phyloP scores from a whole-genome alignment of 2,113 vertebrate species.

The Gavialis gangeticus region DNA sequence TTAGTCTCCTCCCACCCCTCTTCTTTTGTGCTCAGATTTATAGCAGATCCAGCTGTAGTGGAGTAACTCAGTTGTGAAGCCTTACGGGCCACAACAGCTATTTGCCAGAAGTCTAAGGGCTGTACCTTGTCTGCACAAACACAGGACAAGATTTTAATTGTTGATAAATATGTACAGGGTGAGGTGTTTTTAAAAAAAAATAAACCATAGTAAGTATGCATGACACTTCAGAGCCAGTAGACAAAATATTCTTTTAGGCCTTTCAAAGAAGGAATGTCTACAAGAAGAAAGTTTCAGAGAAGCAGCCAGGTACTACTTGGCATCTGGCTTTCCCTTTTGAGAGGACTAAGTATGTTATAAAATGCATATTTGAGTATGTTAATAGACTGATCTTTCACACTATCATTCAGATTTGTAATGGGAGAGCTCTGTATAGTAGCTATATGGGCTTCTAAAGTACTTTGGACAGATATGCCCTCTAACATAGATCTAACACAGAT shows the following conservation, averaged over 20 bases:
- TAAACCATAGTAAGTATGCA: rapidly evolving
- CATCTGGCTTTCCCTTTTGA: neutral
- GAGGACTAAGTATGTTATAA: rapidly evolving
- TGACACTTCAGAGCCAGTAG: neutral
- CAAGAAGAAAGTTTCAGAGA: neutral
- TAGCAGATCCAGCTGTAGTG: neutral
- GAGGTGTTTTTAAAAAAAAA: neutral
- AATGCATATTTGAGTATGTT: neutral
- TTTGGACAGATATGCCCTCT: neutral
- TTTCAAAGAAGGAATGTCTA: neutral
- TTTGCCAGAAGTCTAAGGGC: neutral
- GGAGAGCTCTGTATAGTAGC: neutral
- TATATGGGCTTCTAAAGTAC: too few relatives aligned
- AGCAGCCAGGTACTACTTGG: neutral
- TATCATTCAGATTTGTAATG: neutral
- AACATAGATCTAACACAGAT: rapidly evolving
- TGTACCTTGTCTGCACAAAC: neutral
- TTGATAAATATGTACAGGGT: rapidly evolving
- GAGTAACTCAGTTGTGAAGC: neutral
- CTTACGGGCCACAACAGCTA: too few relatives aligned
- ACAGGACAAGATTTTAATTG: rapidly evolving
- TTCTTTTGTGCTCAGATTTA: rapidly evolving
- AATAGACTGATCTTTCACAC: neutral
- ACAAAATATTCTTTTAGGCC: neutral
- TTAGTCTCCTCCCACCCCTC: neutral